phyloP scores from a whole-genome alignment of 2,888 invertebrate species.

The Coremacera marginata region DNA sequence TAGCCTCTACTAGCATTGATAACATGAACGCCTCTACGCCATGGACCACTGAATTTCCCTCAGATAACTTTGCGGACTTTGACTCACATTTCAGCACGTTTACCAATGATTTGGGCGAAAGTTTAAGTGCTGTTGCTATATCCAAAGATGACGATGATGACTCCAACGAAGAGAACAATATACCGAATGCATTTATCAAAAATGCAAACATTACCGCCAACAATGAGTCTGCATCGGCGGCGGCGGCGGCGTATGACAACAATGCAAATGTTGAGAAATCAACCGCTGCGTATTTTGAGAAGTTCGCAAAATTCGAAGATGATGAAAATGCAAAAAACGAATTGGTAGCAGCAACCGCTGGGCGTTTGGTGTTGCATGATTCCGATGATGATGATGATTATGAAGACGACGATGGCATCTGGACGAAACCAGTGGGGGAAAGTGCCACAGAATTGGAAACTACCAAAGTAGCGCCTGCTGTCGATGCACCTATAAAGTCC shows the following conservation, averaged over 20 bases:
- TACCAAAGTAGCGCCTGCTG: conserved; percentile 4
- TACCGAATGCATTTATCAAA: conserved; percentile 8
- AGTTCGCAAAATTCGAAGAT: conserved; percentile 33
- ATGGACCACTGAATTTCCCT: conserved; percentile 61
- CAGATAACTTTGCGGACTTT: conserved; percentile 68
- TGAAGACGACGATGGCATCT: conserved; percentile 65
- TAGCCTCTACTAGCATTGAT: conserved; percentile 49
- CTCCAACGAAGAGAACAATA: conserved; percentile 4
- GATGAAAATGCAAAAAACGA: conserved; percentile 47
- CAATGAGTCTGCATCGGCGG: conserved; percentile 49
- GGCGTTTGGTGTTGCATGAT: conserved; percentile 53
- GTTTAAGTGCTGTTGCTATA: conserved; percentile 42
- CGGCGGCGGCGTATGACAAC: conserved; percentile 63
- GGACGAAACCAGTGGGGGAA: conserved; percentile 64
- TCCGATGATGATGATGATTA: conserved; percentile 57
- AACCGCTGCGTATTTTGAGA: conserved; percentile 27
- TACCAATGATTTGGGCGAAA: conserved; percentile 59
- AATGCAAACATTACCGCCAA: neutral
- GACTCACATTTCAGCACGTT: conserved; percentile 65
- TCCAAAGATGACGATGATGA: neutral
- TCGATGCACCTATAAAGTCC: conserved; percentile 34
- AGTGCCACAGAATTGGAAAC: conserved; percentile 29
- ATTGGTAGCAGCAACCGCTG: conserved; percentile 47
- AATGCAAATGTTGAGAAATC: conserved; percentile 66
- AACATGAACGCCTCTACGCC: conserved; percentile 44